Evolutionary conservation across 2,113 vertebrate genomes (phyloP).

Genomic region (Lepidothrix coronata): DNA sequence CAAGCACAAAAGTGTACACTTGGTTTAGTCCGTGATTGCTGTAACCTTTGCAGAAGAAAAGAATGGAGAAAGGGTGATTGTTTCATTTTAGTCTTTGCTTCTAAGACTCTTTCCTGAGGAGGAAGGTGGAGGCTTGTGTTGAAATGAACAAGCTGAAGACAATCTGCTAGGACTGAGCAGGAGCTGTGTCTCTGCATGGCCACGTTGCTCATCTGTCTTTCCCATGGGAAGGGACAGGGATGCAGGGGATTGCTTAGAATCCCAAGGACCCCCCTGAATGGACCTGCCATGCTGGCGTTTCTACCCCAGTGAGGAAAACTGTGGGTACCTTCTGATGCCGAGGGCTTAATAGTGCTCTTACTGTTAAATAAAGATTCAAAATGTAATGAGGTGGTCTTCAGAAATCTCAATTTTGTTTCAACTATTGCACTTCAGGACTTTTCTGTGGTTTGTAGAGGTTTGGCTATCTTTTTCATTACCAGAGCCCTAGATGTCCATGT

Average conservation of each 20-base stretch:
- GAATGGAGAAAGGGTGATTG: rapidly evolving
- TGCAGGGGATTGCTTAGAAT: neutral
- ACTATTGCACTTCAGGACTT: neutral
- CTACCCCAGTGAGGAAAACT: neutral
- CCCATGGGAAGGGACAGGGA: neutral
- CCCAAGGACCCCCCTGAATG: rapidly evolving
- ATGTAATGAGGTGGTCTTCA: neutral
- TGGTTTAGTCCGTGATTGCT: neutral
- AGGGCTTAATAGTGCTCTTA: neutral
- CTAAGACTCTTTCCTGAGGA: neutral
- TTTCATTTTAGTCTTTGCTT: neutral
- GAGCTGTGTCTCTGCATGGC: neutral
- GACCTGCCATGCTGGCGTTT: neutral
- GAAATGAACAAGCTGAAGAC: neutral
- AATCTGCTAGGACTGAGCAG: neutral
- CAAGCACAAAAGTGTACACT: neutral
- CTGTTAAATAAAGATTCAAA: neutral
- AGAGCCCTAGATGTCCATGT: neutral
- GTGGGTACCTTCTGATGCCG: neutral
- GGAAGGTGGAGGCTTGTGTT: neutral
- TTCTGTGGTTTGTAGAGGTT: neutral
- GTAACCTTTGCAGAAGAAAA: neutral
- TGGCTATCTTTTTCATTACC: neutral
- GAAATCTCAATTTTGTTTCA: neutral
- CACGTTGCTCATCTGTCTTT: neutral